Evolutionary conservation across 2,113 vertebrate species (phyloP).

Genomic region (Gymnorhina tibicen): DNA sequence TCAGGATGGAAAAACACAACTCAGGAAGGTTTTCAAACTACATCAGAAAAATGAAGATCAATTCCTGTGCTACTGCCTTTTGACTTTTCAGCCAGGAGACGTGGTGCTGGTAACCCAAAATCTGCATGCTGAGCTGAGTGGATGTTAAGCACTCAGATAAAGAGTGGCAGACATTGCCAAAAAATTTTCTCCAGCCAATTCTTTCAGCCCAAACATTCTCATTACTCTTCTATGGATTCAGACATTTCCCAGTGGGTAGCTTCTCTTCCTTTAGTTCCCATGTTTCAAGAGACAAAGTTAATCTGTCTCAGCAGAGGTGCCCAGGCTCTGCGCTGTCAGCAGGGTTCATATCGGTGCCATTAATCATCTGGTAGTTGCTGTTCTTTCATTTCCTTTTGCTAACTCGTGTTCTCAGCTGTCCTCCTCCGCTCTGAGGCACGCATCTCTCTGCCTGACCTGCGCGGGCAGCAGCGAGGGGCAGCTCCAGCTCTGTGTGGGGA

Average conservation of each 20-base stretch:
- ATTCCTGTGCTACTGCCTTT: not conserved
- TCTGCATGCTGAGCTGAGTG: not conserved
- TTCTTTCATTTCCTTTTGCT: not conserved
- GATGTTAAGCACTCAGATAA: not conserved
- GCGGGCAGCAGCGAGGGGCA: not conserved
- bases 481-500: not conserved
- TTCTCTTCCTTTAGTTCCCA: not conserved
- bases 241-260: not conserved
- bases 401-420: not conserved
- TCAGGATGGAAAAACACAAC: not conserved
- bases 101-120: not conserved
- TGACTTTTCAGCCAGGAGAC: not conserved
- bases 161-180: not conserved
- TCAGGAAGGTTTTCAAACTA: not conserved
- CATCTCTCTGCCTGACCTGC: not conserved
- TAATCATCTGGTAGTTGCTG: not conserved
- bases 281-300: not conserved
- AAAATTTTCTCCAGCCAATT: not conserved
- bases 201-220: not conserved
- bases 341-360: not conserved
- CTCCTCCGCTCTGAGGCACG: not conserved
- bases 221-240: not conserved
- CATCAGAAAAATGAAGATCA: not conserved
- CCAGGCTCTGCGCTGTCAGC: not conserved
- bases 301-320: not conserved